Base-by-base conservation (phyloP, 2,113 vertebrate species). In the Kobus ellipsiprymnus region DNA sequence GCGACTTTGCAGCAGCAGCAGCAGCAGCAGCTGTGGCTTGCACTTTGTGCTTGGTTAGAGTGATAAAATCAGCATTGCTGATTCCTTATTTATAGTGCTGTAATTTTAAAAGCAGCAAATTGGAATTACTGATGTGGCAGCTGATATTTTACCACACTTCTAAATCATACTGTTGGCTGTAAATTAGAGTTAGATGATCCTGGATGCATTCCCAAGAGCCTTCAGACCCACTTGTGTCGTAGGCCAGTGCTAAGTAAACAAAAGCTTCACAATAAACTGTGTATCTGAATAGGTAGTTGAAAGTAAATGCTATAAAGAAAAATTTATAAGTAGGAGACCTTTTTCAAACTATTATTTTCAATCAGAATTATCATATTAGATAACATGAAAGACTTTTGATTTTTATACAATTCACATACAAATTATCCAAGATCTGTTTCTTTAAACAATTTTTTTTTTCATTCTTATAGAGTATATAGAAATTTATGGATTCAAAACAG, bases 61-160 rank as follows among this genome's bases (percentile, higher is more conserved):
- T 98, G 97, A 97, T 96, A 97, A 80, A 87, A 97, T 98, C 93
- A 94, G 85, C 23, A 19, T 17, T 29, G 10, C 50, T 55, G 57
- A 33, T 96, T 97, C 98, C 86, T 95, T 90, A 98, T 77, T 94
- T 97, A 82, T 55, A 86, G 36, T 60, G 71, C 3, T 90, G 2
- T 36, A 87, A 94, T 74, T 96, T 80, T 90, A 93, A 98, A 91
- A 86, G 64, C 7, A 91, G 2, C 40, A 94, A 4, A 62, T 23
- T 89, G 9, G 30, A 97, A 90, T 95, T 90, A 87, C 16, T 94
- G 57, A 80, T 87, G 33, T 84, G 21, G 87, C 46, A 50, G 81
- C 48, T 92, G 60, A 93, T 97, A 89, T 40, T n/a, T 71, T 48
- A n/a, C 8, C 11, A 81, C 7, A 93, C 62, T 84, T 90, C 52